Conservation (phyloP, 2,797 vertebrate species). For the Borostomias antarcticus region DNA sequence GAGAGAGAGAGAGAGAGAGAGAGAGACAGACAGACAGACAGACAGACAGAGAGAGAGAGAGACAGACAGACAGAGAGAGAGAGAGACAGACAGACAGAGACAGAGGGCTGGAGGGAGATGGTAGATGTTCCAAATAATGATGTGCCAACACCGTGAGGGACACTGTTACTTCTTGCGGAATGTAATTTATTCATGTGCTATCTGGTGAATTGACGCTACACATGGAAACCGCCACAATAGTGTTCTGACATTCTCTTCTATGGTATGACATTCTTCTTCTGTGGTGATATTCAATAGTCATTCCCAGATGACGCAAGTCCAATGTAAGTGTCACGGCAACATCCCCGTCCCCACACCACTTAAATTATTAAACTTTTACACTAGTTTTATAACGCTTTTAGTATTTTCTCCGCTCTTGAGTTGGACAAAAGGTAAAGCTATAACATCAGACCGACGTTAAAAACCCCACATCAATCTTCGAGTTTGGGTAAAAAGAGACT, state of each 20-base stretch:
- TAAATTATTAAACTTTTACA: not conserved
- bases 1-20: constrained; percentile 14
- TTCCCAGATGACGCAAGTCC: constrained; percentile 4
- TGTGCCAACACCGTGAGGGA: not conserved
- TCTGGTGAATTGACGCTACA: not conserved
- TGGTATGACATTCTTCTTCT: not conserved
- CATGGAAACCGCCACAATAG: not conserved
- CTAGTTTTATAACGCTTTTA: too few relatives aligned
- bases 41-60: too few relatives aligned
- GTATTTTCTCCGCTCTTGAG: not conserved
- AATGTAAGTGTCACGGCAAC: not conserved
- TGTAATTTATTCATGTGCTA: not conserved
- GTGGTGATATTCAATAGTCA: not conserved
- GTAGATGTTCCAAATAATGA: not conserved
- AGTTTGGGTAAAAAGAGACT: constrained; percentile 30
- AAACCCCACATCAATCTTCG: not conserved
- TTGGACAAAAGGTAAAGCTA: not conserved
- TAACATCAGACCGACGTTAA: not conserved
- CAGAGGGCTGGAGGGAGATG: too few relatives aligned
- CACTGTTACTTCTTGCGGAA: not conserved
- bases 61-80: too few relatives aligned
- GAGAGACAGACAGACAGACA: too few relatives aligned
- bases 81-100: not conserved
- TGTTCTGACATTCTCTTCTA: not conserved
- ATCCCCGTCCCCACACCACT: not conserved